Evolutionary conservation across 1,140 invertebrate species (phyloP), one percentile per base, ranked within the genome.

Genomic region (Heliconius himera): DNA sequence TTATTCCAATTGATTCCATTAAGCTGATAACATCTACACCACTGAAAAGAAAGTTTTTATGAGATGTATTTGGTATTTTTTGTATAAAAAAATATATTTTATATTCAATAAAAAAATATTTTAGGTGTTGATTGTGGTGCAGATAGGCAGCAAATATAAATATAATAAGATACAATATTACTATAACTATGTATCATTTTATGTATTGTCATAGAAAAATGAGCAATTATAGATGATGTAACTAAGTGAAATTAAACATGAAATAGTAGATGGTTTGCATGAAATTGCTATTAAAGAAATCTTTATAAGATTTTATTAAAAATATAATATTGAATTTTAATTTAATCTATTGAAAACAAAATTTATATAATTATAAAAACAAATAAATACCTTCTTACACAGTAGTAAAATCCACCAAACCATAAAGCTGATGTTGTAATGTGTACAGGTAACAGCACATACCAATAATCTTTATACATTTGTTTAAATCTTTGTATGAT

Each of bases 381-480:
- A 29, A 66, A 29, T 66, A 29, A 66, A 66, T 66, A 99, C 98
- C 97, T 98, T 94, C 96, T 96, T n/a, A 97, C 97, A 83, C 97
- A 92, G 90, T 97, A 96, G 93, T 98, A 99, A 93, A 99, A 99
- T 22, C 96, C 93, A 16, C 96, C 96, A 92, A 97, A 96, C 98
- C 98, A 99, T 79, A 96, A 95, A 76, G 96, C 91, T 1, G 98
- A 99, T 16, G 98, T 99, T 8, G 97, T 95, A 76, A 98, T 85
- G 94, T 99, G 98, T 1, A 99, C 98, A 46, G 98, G 98, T 77
- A 99, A 94, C 51, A 99, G 90, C 78, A 99, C 97, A 94, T 99
- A 98, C 97, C 98, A 99, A 94, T 99, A 99, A 89, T 99, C 97
- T 92, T 97, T 97, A 87, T 98, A 98, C 96, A 99, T 97, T 88